Evolutionary conservation across 2,797 vertebrate species (phyloP).

Genomic region (Danionella dracula): DNA sequence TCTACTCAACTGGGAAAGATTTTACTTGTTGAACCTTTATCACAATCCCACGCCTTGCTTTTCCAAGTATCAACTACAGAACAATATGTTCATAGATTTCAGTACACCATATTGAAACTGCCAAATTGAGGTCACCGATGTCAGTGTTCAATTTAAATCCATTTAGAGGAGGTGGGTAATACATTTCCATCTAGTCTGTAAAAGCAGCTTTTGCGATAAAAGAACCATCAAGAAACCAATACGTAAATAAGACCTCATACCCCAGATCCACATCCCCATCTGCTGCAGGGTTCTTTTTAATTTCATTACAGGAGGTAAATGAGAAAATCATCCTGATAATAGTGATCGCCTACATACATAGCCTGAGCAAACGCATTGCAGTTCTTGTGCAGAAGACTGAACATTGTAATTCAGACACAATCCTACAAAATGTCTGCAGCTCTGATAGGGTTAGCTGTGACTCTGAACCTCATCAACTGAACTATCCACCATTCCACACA

Average conservation of each 20-base stretch:
- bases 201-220: slow-evolving; percentile 43
- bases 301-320: slow-evolving; percentile 43
- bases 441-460: slow-evolving; percentile 27
- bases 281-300: slow-evolving; percentile 45
- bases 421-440: slow-evolving; percentile 26
- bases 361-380: slow-evolving; percentile 30
- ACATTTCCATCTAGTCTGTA: slow-evolving; percentile 37
- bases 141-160: slow-evolving; percentile 38
- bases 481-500: slow-evolving; percentile 6
- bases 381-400: slow-evolving; percentile 13
- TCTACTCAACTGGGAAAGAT: no score
- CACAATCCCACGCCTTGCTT: background rate
- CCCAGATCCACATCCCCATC: slow-evolving; percentile 36
- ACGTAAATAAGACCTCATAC: slow-evolving; percentile 24
- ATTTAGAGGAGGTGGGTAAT: slow-evolving; percentile 36
- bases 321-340: slow-evolving; percentile 45
- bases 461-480: slow-evolving; percentile 25
- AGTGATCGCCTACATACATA: slow-evolving; percentile 37
- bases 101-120: background rate
- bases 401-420: slow-evolving; percentile 31
- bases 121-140: slow-evolving; percentile 22
- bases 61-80: background rate
- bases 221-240: slow-evolving; percentile 38
- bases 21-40: no score
- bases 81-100: background rate